Base-by-base conservation (phyloP, 2,113 vertebrate genomes). In the Paracanthobrama guichenoti region DNA sequence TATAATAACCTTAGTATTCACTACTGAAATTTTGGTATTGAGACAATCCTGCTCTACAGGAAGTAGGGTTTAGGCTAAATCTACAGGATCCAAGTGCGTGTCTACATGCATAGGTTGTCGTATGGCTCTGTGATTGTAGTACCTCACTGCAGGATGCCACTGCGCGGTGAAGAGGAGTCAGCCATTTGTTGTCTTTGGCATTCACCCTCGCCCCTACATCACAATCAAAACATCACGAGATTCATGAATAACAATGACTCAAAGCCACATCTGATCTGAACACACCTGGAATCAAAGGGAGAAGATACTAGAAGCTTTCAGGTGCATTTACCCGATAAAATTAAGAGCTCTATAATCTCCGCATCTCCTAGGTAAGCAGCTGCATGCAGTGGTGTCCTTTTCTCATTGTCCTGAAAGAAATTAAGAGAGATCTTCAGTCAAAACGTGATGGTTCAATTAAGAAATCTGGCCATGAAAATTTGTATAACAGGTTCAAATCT, bases 101-200 rank as follows among this genome's bases (percentile, higher is more conserved):
- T 24, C 3, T 48, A 83, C 22, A 16, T 72, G 7, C 31, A 35
- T 8, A 53, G 10, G 13, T 24, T 13, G 12, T 42, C 12, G 1
- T 50, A n/a, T 16, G 18, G 2, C 44, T 66, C 16, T 46, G 59
- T 76, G 62, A n/a, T 46, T 39, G 59, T 22, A 69, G 83, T 97
- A 98, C 98, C 96, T 99, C 98, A 91, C 97, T 98, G 94, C 97
- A 97, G 89, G 98, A 98, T 84, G 97, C 98, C 93, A 98, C 97
- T 82, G 98, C 97, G 92, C 98, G 96, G 93, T 99, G 98, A 91
- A 99, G 95, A 92, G 98, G 98, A 94, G 97, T 99, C 92, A 99
- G 96, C 98, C 98, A 99, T 95, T 99, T 99, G 95, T 96, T 99
- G 95, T 99, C 98, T 98, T 99, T 99, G 97, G 98, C 97, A 96